Conservation (phyloP, 2,797 vertebrate species). For the Phrynocephalus forsythii region DNA sequence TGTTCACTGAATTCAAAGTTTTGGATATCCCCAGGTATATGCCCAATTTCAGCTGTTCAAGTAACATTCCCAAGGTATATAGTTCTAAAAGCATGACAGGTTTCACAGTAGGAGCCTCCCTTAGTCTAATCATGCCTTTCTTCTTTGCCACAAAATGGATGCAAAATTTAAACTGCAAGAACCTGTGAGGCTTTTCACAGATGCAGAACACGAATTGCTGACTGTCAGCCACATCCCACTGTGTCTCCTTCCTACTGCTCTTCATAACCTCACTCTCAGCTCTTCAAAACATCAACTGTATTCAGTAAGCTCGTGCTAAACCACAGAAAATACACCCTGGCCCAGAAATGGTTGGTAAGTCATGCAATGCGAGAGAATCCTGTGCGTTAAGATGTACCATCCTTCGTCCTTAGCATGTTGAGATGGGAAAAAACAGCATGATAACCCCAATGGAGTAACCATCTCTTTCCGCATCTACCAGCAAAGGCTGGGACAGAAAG, state of each 20-base stretch:
- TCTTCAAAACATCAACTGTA: conserved; percentile 33
- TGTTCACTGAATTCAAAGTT: not conserved
- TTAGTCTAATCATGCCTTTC: not conserved
- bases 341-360: not conserved
- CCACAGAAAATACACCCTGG: not conserved
- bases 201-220: not conserved
- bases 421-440: no score
- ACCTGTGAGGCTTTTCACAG: not conserved
- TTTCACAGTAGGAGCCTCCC: not conserved
- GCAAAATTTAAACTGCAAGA: conserved; percentile 25
- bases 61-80: not conserved
- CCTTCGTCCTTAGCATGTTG: no score
- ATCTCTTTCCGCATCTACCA: not conserved
- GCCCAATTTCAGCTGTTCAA: not conserved
- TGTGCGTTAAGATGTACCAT: no score
- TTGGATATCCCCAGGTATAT: not conserved
- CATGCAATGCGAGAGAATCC: no score
- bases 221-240: not conserved
- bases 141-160: conserved; percentile 14
- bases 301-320: conserved; percentile 12
- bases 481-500: not conserved
- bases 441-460: not conserved
- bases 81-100: not conserved
- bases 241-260: not conserved
- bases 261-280: conserved; percentile 38